Evolutionary conservation across 2,888 invertebrate species (phyloP).

Genomic region (Andrena haemorrhoa): DNA sequence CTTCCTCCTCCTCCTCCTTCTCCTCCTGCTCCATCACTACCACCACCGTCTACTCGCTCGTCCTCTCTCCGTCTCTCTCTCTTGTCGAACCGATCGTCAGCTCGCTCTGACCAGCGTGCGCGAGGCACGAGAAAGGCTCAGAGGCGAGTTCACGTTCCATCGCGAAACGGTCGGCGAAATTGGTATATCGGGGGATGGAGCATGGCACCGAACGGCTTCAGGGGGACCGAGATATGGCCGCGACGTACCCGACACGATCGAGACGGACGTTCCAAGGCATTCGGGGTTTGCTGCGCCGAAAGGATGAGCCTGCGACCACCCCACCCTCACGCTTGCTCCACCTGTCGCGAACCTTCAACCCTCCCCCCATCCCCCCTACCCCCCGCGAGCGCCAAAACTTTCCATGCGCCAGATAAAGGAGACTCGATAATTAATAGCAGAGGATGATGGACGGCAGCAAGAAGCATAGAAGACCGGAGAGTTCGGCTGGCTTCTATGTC

Average conservation of each 20-base stretch:
- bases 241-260: conserved; percentile 63
- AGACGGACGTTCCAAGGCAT: conserved; percentile 67
- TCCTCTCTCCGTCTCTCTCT: conserved; percentile 3
- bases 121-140: conserved; percentile 53
- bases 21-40: conserved; percentile 14
- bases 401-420: conserved; percentile 41
- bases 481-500: background rate
- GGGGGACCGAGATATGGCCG: conserved; percentile 51
- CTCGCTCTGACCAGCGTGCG: conserved; percentile 37
- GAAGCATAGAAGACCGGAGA: background rate
- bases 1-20: background rate
- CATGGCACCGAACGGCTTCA: conserved; percentile 25
- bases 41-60: conserved; percentile 13
- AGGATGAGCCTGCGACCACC: conserved; percentile 50
- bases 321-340: background rate
- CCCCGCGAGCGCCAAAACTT: conserved; percentile 40
- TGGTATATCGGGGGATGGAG: conserved; percentile 67
- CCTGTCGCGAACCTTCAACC: too few species aligned
- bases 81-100: conserved; percentile 55
- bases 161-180: conserved; percentile 67
- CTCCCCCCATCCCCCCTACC: background rate
- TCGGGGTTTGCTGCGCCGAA: conserved; percentile 67
- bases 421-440: conserved; percentile 52
- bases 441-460: conserved; percentile 26
- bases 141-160: conserved; percentile 70